phyloP scores from a whole-genome alignment of 2,888 invertebrate species.

The Aleiodes testaceus region DNA sequence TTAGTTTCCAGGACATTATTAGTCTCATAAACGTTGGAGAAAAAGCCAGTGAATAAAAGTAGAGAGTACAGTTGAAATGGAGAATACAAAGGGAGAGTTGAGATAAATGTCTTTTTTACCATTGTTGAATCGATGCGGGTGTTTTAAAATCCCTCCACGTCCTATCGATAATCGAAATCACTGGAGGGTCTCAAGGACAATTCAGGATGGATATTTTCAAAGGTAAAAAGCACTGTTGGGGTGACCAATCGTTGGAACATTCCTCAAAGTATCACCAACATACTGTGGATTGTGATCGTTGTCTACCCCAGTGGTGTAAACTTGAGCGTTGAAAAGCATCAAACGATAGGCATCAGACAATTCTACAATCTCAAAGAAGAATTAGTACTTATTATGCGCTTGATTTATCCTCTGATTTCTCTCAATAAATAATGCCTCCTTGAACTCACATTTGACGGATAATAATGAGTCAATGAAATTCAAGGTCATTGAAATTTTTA shows the following conservation, averaged over 20 bases:
- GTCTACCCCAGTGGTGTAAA: conserved; percentile 55
- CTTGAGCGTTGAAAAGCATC: conserved; percentile 22
- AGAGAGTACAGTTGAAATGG: conserved; percentile 1
- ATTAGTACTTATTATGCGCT: not conserved
- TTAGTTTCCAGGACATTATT: no score
- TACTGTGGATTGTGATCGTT: conserved; percentile 55
- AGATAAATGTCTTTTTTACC: conserved; percentile 17
- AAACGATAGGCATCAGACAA: conserved; percentile 7
- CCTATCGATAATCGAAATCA: conserved; percentile 72
- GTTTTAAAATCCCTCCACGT: conserved; percentile 67
- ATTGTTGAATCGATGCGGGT: conserved; percentile 62
- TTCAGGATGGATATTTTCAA: conserved; percentile 30
- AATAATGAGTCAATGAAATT: no score
- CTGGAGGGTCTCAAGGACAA: conserved; percentile 41
- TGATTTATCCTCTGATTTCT: not conserved
- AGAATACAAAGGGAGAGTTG: conserved; percentile 16
- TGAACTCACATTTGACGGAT: no score
- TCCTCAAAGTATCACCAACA: conserved; percentile 45
- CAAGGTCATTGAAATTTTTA: not conserved
- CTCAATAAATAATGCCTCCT: not conserved
- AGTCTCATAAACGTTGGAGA: not conserved
- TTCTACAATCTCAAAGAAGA: conserved; percentile 11
- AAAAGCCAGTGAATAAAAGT: not conserved
- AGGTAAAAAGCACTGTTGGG: conserved; percentile 44
- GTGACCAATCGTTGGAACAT: conserved; percentile 64